Percentiles rank a stretch among this genome's conserved stretches.
Evolutionary conservation across 2,113 vertebrate genomes (phyloP).

Genomic region (Psophia crepitans): DNA sequence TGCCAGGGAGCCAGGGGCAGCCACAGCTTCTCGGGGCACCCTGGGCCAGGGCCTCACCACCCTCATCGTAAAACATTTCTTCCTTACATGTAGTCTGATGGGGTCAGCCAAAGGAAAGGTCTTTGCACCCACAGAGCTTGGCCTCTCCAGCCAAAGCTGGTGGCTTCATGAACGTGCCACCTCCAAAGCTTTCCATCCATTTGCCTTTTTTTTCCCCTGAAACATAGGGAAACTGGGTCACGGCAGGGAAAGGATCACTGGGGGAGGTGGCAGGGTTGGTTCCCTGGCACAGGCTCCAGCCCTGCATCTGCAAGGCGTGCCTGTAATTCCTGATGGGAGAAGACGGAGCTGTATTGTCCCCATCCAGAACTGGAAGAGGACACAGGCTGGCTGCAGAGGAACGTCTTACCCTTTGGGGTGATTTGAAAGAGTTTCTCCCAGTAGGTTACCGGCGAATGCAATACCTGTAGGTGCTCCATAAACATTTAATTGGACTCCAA

Average conservation of each 20-base stretch:
- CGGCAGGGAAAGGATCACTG: background rate
- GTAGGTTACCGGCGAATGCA: background rate
- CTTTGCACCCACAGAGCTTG: background rate
- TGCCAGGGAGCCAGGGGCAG: background rate
- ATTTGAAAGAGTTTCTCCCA: background rate
- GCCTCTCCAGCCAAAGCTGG: background rate
- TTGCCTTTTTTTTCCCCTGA: background rate
- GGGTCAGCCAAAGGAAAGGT: background rate
- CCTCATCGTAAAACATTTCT: rapidly evolving
- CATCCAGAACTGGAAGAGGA: background rate
- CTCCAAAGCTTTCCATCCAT: background rate
- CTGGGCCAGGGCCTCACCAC: background rate
- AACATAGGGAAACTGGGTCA: background rate
- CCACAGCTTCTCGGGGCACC: background rate
- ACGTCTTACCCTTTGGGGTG: background rate
- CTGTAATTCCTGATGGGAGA: background rate
- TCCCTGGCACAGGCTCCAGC: background rate
- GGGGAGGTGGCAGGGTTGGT: background rate
- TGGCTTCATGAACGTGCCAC: rapidly evolving
- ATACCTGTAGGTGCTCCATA: background rate
- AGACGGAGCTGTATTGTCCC: rapidly evolving
- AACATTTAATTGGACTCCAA: background rate
- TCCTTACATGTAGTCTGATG: background rate
- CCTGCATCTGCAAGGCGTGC: rapidly evolving
- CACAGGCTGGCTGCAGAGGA: background rate